Conservation (phyloP, 2,113 vertebrate genomes). For the Fulica atra region DNA sequence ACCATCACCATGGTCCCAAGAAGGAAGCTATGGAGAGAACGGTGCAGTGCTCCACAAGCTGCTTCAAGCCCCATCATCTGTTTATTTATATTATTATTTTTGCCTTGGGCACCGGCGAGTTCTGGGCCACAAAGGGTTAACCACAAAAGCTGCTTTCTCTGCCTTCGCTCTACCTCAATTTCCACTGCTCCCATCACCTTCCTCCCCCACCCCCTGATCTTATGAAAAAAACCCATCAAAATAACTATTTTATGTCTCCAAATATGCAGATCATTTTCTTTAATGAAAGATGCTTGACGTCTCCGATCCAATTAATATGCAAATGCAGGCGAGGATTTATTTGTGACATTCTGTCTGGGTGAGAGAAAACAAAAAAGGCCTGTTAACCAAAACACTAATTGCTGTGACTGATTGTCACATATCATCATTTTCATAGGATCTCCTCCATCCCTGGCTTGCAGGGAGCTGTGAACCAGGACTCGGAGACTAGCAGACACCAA, state of each 20-base stretch:
- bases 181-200: constrained; percentile 96
- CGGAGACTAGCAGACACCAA: constrained; percentile 71
- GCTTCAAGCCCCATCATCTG: neutral
- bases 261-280: constrained; percentile 99
- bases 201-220: constrained; percentile 87
- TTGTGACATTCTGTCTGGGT: constrained; percentile 99
- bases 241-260: constrained; percentile 99
- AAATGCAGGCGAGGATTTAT: constrained; percentile 99
- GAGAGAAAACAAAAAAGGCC: constrained; percentile 99
- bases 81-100: constrained; percentile 62
- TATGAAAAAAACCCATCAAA: constrained; percentile 91
- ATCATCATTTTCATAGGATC: constrained; percentile 99
- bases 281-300: constrained; percentile 99
- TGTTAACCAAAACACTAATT: constrained; percentile 99
- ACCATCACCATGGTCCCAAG: neutral
- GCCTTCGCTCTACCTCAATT: constrained; percentile 88
- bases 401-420: constrained; percentile 99
- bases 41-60: neutral
- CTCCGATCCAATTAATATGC: constrained; percentile 99
- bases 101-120: constrained; percentile 69
- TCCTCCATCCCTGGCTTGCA: constrained; percentile 88
- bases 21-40: neutral
- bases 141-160: constrained; percentile 64
- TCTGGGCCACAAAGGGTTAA: constrained; percentile 76
- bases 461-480: constrained; percentile 80